These are phyloP conservation scores for Nannobrachium achirus DNA, from an alignment of 2,113 vertebrate genomes.

Conservation along the genomic window DNA sequence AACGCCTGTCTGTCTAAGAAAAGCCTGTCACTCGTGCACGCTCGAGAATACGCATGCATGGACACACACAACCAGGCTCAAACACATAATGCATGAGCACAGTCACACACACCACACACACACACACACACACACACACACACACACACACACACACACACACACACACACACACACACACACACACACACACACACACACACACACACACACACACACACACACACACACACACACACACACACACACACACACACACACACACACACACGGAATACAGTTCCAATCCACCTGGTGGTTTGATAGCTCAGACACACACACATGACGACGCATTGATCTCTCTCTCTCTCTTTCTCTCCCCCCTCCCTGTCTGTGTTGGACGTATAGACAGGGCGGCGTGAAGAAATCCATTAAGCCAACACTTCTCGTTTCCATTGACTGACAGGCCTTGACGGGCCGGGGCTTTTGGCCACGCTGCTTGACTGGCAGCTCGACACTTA, in stretches of 20 bases:
- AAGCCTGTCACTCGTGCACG: constrained; percentile 11
- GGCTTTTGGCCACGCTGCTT: constrained; percentile 93
- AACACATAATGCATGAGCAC: neutral
- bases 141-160: constrained; percentile 32
- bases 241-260: constrained; percentile 5
- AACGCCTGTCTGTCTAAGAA: constrained; percentile 77
- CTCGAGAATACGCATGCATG: too few relatives aligned
- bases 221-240: neutral
- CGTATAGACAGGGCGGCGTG: constrained; percentile 88
- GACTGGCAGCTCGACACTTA: constrained; percentile 99
- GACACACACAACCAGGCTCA: neutral
- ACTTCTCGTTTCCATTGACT: constrained; percentile 99
- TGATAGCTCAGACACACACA: constrained; percentile 87
- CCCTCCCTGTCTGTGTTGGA: constrained; percentile 77
- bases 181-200: constrained; percentile 3
- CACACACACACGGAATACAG: constrained; percentile 71
- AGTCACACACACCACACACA: neutral
- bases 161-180: constrained; percentile 23
- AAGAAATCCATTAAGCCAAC: constrained; percentile 99
- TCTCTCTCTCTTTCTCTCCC: constrained; percentile 55
- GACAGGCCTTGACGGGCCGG: constrained; percentile 96
- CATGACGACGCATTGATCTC: constrained; percentile 99
- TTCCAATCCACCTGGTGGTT: constrained; percentile 90
- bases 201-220: constrained; percentile 1
- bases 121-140: constrained; percentile 14